Evolutionary conservation across 2,888 invertebrate species (phyloP).

Genomic region (Cheilosia grossa): DNA sequence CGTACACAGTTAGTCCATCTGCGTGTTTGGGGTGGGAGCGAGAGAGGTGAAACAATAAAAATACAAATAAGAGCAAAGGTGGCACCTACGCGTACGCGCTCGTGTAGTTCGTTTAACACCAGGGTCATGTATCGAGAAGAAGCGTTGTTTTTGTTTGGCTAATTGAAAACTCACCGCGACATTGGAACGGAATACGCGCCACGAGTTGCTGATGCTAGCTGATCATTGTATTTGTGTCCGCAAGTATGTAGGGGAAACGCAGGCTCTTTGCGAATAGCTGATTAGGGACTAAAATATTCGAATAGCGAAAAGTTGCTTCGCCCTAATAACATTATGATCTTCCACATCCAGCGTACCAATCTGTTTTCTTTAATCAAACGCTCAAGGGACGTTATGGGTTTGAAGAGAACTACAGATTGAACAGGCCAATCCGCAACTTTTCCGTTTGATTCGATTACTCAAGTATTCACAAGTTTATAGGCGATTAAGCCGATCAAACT

Average conservation of each 20-base stretch:
- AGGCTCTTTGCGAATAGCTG: background rate
- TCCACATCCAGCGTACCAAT: background rate
- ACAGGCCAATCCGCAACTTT: too few species aligned
- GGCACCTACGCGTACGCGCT: conserved; percentile 36
- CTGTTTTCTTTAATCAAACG: background rate
- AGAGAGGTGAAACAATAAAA: conserved; percentile 10
- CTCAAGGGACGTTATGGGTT: too few species aligned
- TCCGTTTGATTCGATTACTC: too few species aligned
- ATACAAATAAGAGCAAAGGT: conserved; percentile 29
- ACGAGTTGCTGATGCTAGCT: background rate
- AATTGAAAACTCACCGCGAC: conserved; percentile 38
- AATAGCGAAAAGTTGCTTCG: background rate
- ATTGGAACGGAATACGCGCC: background rate
- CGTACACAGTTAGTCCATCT: background rate
- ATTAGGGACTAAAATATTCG: background rate
- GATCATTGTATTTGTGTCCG: background rate
- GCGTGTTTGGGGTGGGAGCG: background rate
- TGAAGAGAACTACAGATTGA: too few species aligned
- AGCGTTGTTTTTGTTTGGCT: conserved; percentile 9
- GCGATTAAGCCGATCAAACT: too few species aligned
- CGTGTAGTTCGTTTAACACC: conserved; percentile 33
- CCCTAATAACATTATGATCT: background rate
- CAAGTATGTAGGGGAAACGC: background rate
- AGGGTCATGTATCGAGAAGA: conserved; percentile 19
- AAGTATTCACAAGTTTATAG: too few species aligned